Percentiles rank a stretch among this genome's conserved stretches.
Evolutionary conservation across 2,888 invertebrate genomes (phyloP).

Genomic region (Tipula vernalis): DNA sequence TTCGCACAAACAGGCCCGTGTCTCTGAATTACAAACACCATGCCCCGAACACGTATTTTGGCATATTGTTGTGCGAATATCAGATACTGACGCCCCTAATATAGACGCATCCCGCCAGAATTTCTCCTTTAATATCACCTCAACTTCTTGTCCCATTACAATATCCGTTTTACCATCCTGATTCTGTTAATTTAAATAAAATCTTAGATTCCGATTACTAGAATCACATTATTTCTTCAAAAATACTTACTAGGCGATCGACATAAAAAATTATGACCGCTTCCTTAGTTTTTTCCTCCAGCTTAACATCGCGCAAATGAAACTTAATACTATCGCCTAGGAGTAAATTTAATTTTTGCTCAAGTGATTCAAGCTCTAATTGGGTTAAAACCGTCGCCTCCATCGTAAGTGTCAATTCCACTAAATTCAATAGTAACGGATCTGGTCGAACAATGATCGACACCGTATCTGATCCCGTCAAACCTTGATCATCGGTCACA

Average conservation of each 20-base stretch:
- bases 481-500: constrained; percentile 84
- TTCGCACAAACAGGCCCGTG: constrained; percentile 78
- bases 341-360: constrained; percentile 67
- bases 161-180: constrained; percentile 27
- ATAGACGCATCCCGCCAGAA: constrained; percentile 56
- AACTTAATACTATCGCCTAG: constrained; percentile 60
- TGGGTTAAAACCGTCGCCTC: constrained; percentile 55
- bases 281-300: constrained; percentile 47
- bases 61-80: constrained; percentile 73
- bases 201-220: background rate
- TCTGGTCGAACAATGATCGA: constrained; percentile 72
- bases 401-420: constrained; percentile 70
- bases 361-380: constrained; percentile 49
- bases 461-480: constrained; percentile 68
- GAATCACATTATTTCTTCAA: background rate
- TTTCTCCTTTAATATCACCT: constrained; percentile 51
- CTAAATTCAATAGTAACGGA: constrained; percentile 57
- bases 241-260: constrained; percentile 39
- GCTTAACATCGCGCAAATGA: constrained; percentile 42
- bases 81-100: constrained; percentile 55
- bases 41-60: constrained; percentile 90
- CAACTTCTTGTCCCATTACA: constrained; percentile 50
- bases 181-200: constrained; percentile 12
- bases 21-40: constrained; percentile 74
- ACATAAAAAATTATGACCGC: constrained; percentile 58